Base-by-base conservation (phyloP, 2,797 vertebrate species). In the Mareca penelope region DNA sequence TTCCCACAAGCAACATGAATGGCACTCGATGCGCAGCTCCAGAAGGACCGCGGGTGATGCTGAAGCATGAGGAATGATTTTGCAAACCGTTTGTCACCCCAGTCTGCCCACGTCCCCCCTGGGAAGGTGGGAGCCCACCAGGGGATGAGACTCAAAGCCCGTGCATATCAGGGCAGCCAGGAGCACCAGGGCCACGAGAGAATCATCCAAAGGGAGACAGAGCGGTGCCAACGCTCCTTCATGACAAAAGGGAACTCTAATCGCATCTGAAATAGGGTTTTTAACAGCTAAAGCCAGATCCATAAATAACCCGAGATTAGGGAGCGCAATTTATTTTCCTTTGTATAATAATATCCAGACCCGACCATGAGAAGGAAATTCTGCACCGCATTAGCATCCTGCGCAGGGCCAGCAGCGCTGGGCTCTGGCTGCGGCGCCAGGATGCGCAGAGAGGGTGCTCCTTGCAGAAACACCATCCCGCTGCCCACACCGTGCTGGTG, bases 281-380 rank as follows among this genome's bases (percentile, higher is more conserved):
- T 33, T 80, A 80, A 28, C 73, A 88, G 73, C 79, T 87, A 31
- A 60, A 88, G 42, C 2, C 40, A 29, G 65, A 84, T 64, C 90
- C 87, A 90, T 64, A 75, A 95, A 91, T 60, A 82, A 94, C 35
- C 78, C 67, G 33, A 59, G 92, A 64, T 91, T 31, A 60, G 53
- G 72, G 89, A 92, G 75, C 9, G 1, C 76, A 82, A 80, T 85
- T 88, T 68, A 39, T 75, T 92, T 87, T 55, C 33, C 77, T 85
- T 69, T 82, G 64, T 52, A 78, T 95, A 95, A 95, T 88, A 89
- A 85, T 73, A 93, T 87, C 95, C 91, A 95, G 93, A 88, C 70
- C 65, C 46, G 39, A 59, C 29, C 3, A 3, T 61, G 68, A 78
- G 42, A 80, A 37, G 72, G 80, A 81, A 75, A 73, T 75, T 83